phyloP scores from a whole-genome alignment of 2,888 invertebrate genomes.

The Patella ulyssiponensis region DNA sequence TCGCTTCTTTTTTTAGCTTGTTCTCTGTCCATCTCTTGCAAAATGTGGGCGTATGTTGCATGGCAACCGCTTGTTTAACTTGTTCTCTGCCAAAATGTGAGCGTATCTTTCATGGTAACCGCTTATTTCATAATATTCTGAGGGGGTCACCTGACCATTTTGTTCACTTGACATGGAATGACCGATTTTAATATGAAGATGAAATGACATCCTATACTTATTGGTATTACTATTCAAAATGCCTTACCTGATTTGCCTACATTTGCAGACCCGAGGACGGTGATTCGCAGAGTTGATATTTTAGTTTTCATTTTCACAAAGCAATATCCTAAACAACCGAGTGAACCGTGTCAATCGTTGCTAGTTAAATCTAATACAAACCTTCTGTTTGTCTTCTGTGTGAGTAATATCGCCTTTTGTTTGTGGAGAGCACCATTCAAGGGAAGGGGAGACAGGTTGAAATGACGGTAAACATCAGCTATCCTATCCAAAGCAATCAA shows the following conservation, averaged over 20 bases:
- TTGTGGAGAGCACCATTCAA: neutral
- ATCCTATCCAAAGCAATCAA: too few species aligned
- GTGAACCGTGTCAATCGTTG: neutral
- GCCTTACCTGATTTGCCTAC: conserved; percentile 58
- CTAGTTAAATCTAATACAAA: neutral
- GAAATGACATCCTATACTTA: neutral
- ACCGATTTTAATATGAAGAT: neutral
- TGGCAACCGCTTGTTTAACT: too few species aligned
- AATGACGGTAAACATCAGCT: too few species aligned
- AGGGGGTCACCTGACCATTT: too few species aligned
- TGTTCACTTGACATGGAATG: neutral
- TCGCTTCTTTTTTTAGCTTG: too few species aligned
- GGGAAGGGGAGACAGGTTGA: neutral
- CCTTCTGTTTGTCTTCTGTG: neutral
- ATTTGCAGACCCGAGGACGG: conserved; percentile 48
- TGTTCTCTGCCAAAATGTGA: too few species aligned
- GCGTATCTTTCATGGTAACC: too few species aligned
- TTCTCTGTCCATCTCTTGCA: too few species aligned
- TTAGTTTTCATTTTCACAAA: conserved; percentile 33
- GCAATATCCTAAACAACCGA: neutral
- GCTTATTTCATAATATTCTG: too few species aligned
- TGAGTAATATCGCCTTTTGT: conserved; percentile 7
- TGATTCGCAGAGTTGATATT: conserved; percentile 45
- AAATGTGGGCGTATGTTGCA: too few species aligned
- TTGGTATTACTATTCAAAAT: neutral